Evolutionary conservation across 2,888 invertebrate genomes (phyloP).

Genomic region (Lobophora halterata): DNA sequence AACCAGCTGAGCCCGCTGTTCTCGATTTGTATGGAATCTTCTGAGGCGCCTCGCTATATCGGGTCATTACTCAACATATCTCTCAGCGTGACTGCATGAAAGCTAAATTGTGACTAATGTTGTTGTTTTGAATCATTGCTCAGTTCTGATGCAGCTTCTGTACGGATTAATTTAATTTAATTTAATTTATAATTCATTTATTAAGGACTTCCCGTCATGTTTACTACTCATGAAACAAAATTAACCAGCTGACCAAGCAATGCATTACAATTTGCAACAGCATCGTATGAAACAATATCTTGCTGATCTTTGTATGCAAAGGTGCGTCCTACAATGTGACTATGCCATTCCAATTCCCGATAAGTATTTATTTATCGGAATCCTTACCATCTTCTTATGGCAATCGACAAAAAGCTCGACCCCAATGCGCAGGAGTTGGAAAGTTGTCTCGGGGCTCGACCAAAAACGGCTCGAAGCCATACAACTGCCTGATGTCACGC

Average conservation of each 20-base stretch:
- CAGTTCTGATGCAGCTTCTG: conserved; percentile 9
- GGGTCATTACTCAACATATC: conserved; percentile 63
- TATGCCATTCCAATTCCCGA: background rate
- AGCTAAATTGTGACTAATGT: conserved; percentile 24
- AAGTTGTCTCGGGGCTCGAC: conserved; percentile 51
- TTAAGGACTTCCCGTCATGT: conserved; percentile 6
- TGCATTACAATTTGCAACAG: background rate
- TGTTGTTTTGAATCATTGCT: conserved; percentile 18
- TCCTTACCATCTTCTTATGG: conserved; percentile 37
- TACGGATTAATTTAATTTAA: conserved; percentile 17
- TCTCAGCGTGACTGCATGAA: conserved; percentile 23
- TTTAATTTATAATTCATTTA: too few species aligned
- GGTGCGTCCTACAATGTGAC: background rate
- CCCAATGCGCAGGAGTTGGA: conserved; percentile 54
- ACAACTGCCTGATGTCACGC: conserved; percentile 21
- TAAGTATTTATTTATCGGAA: conserved; percentile 23
- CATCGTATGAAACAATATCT: background rate
- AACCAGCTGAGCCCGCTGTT: conserved; percentile 2
- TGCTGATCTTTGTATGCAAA: background rate
- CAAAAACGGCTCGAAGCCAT: conserved; percentile 50
- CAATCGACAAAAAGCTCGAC: conserved; percentile 46
- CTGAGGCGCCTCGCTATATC: conserved; percentile 54
- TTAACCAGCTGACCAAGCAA: background rate
- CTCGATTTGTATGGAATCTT: conserved; percentile 37
- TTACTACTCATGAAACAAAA: conserved; percentile 2